phyloP scores from a whole-genome alignment of 2,113 vertebrate genomes.

The Sebastes fasciatus region DNA sequence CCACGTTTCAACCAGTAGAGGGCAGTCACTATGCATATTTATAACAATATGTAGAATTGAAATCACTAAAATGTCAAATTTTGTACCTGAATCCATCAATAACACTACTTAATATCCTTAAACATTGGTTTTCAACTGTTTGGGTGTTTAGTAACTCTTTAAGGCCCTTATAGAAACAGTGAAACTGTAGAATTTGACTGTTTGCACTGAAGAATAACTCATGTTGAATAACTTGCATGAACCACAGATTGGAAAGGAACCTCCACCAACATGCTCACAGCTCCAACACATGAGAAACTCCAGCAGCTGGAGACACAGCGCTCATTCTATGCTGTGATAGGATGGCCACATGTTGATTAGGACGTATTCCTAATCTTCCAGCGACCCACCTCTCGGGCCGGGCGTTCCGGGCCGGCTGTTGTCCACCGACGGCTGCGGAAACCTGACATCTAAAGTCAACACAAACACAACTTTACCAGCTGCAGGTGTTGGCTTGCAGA shows the following conservation, averaged over 20 bases:
- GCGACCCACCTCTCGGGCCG: conserved; percentile 59
- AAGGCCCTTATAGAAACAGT: too few species aligned
- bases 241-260: not conserved
- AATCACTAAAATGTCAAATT: too few species aligned
- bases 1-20: too few species aligned
- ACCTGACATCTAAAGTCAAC: conserved; percentile 43
- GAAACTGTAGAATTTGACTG: not conserved
- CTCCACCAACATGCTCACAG: conserved; percentile 30
- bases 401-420: conserved; percentile 24
- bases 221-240: not conserved
- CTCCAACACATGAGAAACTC: not conserved
- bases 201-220: not conserved
- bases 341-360: conserved; percentile 11
- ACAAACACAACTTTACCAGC: conserved; percentile 39
- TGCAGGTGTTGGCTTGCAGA: conserved; percentile 8
- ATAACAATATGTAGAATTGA: too few species aligned
- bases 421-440: conserved; percentile 34
- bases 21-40: too few species aligned
- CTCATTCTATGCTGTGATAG: conserved; percentile 43
- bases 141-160: too few species aligned
- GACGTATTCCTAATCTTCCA: conserved; percentile 18
- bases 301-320: not conserved
- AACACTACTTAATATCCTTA: too few species aligned
- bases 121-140: too few species aligned
- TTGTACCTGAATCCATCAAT: too few species aligned